Base-by-base conservation (phyloP, 2,888 invertebrate species). In the Tholera decimalis region DNA sequence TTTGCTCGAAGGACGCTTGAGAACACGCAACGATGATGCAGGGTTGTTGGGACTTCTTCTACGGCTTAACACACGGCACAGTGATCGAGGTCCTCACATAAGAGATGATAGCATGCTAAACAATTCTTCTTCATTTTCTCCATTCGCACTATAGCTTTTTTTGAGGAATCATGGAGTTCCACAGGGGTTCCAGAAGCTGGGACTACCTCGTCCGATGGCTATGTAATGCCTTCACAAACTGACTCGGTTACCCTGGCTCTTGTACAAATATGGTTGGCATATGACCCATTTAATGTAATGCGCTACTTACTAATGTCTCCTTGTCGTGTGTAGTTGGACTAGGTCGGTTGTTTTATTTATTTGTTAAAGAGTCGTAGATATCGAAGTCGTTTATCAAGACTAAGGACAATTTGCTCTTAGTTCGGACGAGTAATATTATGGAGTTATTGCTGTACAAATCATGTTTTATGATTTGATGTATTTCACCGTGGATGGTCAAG, bases 1-100 rank as follows among this genome's bases (percentile, higher is more conserved):
- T 70, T 79, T 58, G 70, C 54, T 62, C 58, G 83, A 87, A 85
- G 85, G 88, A 75, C 82, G 56, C 18, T 47, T 22, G 43, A 18
- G 62, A 66, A 41, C 13, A 62, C 39, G 44, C 46, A 44, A 57
- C 15, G 35, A 2, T 51, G 39, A 2, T 43, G 22, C 13, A 39
- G 1, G 30, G n/a, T 46, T 18, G n/a, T 53, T 5, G 15, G 15
- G 15, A 9, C 30, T n/a, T n/a, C n/a, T n/a, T n/a, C n/a, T n/a
- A n/a, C n/a, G n/a, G n/a, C n/a, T n/a, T n/a, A n/a, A n/a, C n/a
- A n/a, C n/a, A n/a, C n/a, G n/a, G n/a, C n/a, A n/a, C n/a, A n/a
- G n/a, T n/a, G n/a, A n/a, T n/a, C n/a, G n/a, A n/a, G n/a, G n/a
- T n/a, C n/a, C n/a, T n/a, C n/a, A n/a, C n/a, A n/a, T n/a, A n/a